Conservation (phyloP, 64 coral and sea anemone species). For the Pocillopora damicornis region DNA sequence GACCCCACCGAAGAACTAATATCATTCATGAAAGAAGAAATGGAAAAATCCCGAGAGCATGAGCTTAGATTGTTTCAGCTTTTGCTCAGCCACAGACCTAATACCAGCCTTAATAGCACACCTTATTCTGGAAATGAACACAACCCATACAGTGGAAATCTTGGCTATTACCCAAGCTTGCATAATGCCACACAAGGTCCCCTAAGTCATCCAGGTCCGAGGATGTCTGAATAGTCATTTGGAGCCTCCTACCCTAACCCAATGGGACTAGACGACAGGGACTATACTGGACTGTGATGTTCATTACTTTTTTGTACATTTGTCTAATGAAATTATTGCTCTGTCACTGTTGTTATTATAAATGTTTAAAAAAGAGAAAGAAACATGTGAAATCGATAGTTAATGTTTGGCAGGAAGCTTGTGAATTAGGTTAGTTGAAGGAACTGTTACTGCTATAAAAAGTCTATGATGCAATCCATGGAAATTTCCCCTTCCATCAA, state of each 20-base stretch:
- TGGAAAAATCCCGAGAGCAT: constrained; percentile 39
- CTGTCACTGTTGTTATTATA: constrained; percentile 4
- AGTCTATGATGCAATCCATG: too few species aligned
- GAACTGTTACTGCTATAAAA: too few species aligned
- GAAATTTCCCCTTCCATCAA: too few species aligned
- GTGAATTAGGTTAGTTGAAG: constrained; percentile 15
- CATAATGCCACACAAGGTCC: constrained; percentile 24
- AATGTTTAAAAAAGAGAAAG: neutral
- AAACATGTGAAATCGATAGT: neutral
- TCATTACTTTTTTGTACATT: neutral
- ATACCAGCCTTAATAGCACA: constrained; percentile 23
- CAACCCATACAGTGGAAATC: constrained; percentile 7
- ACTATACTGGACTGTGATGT: constrained; percentile 18
- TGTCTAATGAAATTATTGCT: constrained; percentile 25
- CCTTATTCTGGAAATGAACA: constrained; percentile 38
- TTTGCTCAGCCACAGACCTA: constrained; percentile 14
- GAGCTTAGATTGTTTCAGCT: constrained; percentile 56
- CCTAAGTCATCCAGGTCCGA: constrained; percentile 29
- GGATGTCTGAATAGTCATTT: constrained; percentile 23
- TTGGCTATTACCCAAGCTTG: constrained; percentile 7
- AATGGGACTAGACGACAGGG: constrained; percentile 22
- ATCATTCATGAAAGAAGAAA: constrained; percentile 77
- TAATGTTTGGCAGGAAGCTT: constrained; percentile 18
- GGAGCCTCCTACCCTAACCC: constrained; percentile 21
- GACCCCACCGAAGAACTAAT: constrained; percentile 62